Conservation (phyloP, 2,888 invertebrate species). For the Byasa hedistus region DNA sequence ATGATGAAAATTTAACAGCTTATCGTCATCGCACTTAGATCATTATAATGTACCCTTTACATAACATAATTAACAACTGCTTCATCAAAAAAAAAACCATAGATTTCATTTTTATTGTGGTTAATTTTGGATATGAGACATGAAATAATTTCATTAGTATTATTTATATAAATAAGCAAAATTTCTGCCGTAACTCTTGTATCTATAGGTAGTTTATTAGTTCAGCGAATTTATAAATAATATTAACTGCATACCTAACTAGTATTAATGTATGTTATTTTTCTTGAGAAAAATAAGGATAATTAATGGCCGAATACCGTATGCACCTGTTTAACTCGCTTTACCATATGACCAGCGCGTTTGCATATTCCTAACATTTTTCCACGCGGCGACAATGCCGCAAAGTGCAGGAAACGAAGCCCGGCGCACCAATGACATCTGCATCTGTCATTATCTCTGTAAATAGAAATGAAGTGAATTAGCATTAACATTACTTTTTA, state of each 20-base stretch:
- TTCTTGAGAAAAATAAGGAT: conserved; percentile 32
- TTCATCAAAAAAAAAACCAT: too few relatives aligned
- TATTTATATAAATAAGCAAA: neutral
- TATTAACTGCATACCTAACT: neutral
- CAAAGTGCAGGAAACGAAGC: conserved; percentile 16
- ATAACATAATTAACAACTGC: too few relatives aligned
- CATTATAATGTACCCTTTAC: too few relatives aligned
- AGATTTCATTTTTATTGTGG: too few relatives aligned
- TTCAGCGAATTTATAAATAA: neutral
- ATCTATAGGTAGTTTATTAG: neutral
- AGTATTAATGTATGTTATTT: conserved; percentile 37
- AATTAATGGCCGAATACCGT: conserved; percentile 18
- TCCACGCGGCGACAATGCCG: conserved; percentile 4
- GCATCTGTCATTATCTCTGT: conserved; percentile 22
- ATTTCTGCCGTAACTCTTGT: too few relatives aligned
- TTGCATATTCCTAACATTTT: conserved; percentile 23
- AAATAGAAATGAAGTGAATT: conserved; percentile 21
- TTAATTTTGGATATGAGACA: too few relatives aligned
- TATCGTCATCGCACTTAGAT: too few relatives aligned
- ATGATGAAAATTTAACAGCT: too few relatives aligned
- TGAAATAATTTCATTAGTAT: neutral
- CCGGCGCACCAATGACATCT: conserved; percentile 20
- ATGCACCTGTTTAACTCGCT: conserved; percentile 1
- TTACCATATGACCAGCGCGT: conserved; percentile 12
- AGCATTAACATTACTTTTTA: conserved; percentile 6